Conservation (phyloP, 2,888 invertebrate genomes). For the Chydorus sphaericus region DNA sequence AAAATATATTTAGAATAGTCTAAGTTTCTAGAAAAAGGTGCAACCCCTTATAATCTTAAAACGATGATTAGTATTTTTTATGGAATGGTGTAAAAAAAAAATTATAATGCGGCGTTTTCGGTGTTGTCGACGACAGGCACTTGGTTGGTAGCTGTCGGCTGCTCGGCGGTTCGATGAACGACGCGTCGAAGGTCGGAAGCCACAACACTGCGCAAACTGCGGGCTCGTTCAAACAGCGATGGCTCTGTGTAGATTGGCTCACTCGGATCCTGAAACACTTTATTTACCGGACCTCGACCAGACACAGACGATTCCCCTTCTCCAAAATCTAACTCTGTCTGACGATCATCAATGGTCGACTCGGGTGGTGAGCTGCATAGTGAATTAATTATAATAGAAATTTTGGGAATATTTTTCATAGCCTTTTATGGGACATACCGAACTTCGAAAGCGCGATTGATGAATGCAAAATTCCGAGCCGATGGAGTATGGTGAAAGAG, state of each 20-base stretch:
- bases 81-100: not conserved
- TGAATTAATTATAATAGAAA: not conserved
- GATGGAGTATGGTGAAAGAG: constrained; percentile 11
- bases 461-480: constrained; percentile 13
- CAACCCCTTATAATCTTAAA: no score
- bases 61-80: no score
- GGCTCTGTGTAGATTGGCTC: constrained; percentile 89
- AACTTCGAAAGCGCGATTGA: constrained; percentile 12
- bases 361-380: not conserved
- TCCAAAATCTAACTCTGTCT: not conserved
- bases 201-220: constrained; percentile 47
- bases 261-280: constrained; percentile 64
- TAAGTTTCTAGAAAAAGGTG: no score
- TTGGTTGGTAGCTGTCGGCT: not conserved
- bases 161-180: not conserved
- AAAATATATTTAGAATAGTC: no score
- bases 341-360: not conserved
- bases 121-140: not conserved
- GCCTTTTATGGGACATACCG: not conserved
- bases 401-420: not conserved
- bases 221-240: constrained; percentile 70
- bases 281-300: not conserved
- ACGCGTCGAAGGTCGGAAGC: constrained; percentile 13
- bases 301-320: not conserved
- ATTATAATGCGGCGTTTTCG: not conserved